These are phyloP conservation scores for Chaetophractus vellerosus DNA, from an alignment of 2,797 vertebrate genomes.

Conservation along the genomic window DNA sequence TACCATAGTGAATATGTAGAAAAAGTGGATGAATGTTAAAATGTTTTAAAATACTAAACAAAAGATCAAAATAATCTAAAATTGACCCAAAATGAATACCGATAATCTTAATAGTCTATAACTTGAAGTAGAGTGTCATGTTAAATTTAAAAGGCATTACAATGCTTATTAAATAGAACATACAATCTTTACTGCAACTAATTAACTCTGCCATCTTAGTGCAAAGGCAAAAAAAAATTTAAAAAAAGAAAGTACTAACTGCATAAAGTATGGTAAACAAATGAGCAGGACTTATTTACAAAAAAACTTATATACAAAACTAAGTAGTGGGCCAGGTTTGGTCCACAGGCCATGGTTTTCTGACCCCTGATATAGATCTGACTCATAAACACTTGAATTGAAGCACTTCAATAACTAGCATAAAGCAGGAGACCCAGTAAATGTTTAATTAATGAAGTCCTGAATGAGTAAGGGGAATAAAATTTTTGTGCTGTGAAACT, in stretches of 20 bases:
- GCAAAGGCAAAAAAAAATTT: not conserved
- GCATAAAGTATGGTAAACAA: not conserved
- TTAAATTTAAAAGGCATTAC: slow-evolving; percentile 28
- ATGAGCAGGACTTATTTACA: not conserved
- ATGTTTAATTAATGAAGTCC: slow-evolving; percentile 22
- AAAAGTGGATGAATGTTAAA: not conserved
- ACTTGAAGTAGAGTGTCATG: slow-evolving; percentile 24
- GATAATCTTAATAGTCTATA: slow-evolving; percentile 16
- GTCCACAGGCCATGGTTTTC: not conserved
- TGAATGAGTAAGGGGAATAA: not conserved
- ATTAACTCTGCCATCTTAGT: not conserved
- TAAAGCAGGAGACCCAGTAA: not conserved
- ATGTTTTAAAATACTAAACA: slow-evolving; percentile 27
- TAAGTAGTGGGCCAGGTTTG: not conserved
- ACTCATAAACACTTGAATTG: not conserved
- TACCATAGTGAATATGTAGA: not conserved
- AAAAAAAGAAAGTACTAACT: too few species aligned
- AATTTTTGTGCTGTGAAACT: not conserved
- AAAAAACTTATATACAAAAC: not conserved
- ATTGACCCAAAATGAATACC: not conserved
- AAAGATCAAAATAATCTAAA: not conserved
- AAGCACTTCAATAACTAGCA: not conserved
- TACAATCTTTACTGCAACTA: not conserved
- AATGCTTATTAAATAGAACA: slow-evolving; percentile 25
- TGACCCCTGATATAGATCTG: not conserved